Evolutionary conservation across 1,140 invertebrate species (phyloP), one percentile per base, ranked within the genome.

Genomic region (Drosophila jambulina): DNA sequence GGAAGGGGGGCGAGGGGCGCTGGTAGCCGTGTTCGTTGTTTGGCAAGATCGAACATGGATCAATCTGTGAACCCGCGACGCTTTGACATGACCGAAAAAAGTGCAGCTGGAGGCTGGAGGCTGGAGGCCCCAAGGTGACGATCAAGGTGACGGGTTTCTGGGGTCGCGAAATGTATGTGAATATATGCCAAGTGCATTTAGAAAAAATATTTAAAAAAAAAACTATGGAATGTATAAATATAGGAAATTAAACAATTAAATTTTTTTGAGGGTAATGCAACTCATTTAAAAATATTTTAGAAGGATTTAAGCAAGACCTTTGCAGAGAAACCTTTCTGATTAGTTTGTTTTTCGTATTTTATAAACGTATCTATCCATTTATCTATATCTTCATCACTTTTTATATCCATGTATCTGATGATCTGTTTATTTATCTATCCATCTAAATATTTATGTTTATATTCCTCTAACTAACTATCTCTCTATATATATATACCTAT

Each of bases 11-110:
- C 21, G 43, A 6, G 29, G 21, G 4, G 1, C 3, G 0, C 34
- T 13, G 12, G 34, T 36, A 13, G 34, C 34, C 34, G 12, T 36
- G 49, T 21, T 51, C 12, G 49, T 17, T 68, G 43, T 68, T 68
- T 29, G 67, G 38, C 63, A 69, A 70, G 46, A 36, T 67, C 64
- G 64, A 68, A 70, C 48, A 54, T 43, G 63, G 38, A 70, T 45
- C 64, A 70, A 68, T 54, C 36, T 1, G 25, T 65, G 45, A 69
- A 40, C 65, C 25, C 42, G 21, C 42, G 21, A 61, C 17, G 27
- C 62, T 64, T 62, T 64, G 62, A 64, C 62, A 62, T 64, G 57
- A 13, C 62, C 62, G 62, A 61, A 61, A 42, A 65, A 65, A 56
- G 25, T 25, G 21, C 32, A 23, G 53, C 6, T 32, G n/a, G n/a